Conservation (phyloP, 2,113 vertebrate species). For the Antennarius striatus region DNA sequence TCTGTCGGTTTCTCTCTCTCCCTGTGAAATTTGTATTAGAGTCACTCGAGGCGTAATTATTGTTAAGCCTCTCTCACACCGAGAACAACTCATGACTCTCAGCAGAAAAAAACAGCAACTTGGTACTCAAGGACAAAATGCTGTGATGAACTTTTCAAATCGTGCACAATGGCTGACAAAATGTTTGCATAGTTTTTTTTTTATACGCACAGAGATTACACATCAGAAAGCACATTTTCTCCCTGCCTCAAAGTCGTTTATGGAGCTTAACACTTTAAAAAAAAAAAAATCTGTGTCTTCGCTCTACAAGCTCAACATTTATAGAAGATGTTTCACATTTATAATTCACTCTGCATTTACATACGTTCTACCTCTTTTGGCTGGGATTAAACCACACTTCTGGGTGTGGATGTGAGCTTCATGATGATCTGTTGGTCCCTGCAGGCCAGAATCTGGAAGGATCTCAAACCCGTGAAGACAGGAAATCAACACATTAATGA, state of each 20-base stretch:
- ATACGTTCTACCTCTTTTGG: slow-evolving; percentile 15
- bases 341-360: slow-evolving; percentile 43
- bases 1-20: slow-evolving; percentile 42
- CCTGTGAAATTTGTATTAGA: slow-evolving; percentile 67
- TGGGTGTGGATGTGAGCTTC: neutral
- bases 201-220: slow-evolving; percentile 28
- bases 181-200: slow-evolving; percentile 46
- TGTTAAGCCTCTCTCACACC: slow-evolving; percentile 62
- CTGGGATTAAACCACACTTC: slow-evolving; percentile 3
- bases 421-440: slow-evolving; percentile 4
- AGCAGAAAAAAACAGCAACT: slow-evolving; percentile 43
- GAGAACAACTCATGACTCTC: slow-evolving; percentile 63
- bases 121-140: slow-evolving; percentile 63
- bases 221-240: slow-evolving; percentile 47
- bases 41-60: slow-evolving; percentile 73
- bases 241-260: slow-evolving; percentile 42
- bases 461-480: neutral
- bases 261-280: slow-evolving; percentile 26
- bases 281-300: slow-evolving; percentile 3
- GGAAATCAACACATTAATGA: neutral
- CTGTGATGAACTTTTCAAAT: slow-evolving; percentile 59
- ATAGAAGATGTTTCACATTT: slow-evolving; percentile 38
- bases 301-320: slow-evolving; percentile 23
- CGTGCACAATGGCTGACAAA: slow-evolving; percentile 54
- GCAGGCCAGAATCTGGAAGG: neutral